phyloP scores from a whole-genome alignment of 2,888 invertebrate species.

The Teleiodes luculella region DNA sequence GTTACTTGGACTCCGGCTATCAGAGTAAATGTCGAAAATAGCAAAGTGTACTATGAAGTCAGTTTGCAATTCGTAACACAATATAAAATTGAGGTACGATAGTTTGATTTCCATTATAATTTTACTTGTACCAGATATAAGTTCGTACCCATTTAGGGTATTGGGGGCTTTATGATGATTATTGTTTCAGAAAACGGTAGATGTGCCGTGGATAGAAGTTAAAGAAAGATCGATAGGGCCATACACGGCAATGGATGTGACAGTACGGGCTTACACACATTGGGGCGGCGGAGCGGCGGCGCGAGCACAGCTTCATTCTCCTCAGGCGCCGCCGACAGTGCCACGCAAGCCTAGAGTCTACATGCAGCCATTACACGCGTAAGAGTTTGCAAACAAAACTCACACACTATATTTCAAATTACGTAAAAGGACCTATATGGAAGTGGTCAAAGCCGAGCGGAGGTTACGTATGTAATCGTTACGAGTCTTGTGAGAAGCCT shows the following conservation, averaged over 20 bases:
- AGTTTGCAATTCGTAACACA: slow-evolving; percentile 79
- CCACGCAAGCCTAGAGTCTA: slow-evolving; percentile 86
- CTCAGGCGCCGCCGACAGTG: slow-evolving; percentile 87
- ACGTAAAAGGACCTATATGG: no score
- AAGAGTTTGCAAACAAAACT: slow-evolving; percentile 8
- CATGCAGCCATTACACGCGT: slow-evolving; percentile 59
- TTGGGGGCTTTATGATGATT: background rate
- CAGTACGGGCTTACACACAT: slow-evolving; percentile 88
- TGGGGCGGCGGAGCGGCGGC: slow-evolving; percentile 88
- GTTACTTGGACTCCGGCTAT: slow-evolving; percentile 88
- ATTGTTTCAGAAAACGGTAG: slow-evolving; percentile 66
- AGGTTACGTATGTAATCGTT: no score
- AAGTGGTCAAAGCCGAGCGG: no score
- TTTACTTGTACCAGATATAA: no score
- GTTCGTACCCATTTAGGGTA: no score
- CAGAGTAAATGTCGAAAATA: slow-evolving; percentile 89
- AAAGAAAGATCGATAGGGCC: slow-evolving; percentile 74
- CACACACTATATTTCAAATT: slow-evolving; percentile 10
- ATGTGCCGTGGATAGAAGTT: slow-evolving; percentile 74
- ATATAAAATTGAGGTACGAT: slow-evolving; percentile 77
- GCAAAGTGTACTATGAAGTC: slow-evolving; percentile 89
- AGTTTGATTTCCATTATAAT: background rate
- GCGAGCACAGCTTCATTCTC: slow-evolving; percentile 83
- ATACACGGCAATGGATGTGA: slow-evolving; percentile 84
- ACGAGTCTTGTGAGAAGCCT: no score